A percentile compares a stretch with the other conserved stretches of the same genome.
Evolutionary conservation across 2,888 invertebrate genomes (phyloP).

Genomic region (Adelphocoris suturalis): DNA sequence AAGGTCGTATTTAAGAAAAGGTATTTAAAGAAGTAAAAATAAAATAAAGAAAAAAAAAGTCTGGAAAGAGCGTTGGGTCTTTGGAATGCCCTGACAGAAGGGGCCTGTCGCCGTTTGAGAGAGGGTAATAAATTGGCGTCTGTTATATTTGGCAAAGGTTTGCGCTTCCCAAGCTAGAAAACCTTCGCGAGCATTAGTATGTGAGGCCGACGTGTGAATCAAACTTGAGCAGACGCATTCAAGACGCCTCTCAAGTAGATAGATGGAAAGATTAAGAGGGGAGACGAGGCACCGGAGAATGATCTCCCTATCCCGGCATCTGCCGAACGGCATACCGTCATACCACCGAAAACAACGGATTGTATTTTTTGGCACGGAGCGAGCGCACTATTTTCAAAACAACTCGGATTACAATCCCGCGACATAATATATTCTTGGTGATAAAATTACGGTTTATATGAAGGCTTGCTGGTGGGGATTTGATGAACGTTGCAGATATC

Average conservation of each 20-base stretch:
- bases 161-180: conserved; percentile 58
- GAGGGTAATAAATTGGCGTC: conserved; percentile 67
- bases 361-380: conserved; percentile 14
- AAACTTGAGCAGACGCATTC: conserved; percentile 59
- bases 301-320: conserved; percentile 14
- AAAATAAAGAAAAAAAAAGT: conserved; percentile 57
- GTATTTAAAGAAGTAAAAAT: conserved; percentile 68
- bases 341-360: background rate
- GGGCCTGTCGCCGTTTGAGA: conserved; percentile 62
- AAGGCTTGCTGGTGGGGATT: too few species aligned
- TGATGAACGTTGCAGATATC: too few species aligned
- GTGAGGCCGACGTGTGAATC: conserved; percentile 64
- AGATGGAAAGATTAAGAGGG: conserved; percentile 62
- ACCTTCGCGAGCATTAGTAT: conserved; percentile 58
- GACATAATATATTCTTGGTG: too few species aligned
- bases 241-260: conserved; percentile 47
- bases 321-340: conserved; percentile 32
- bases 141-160: conserved; percentile 71
- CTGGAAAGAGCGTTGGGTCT: background rate
- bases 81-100: conserved; percentile 58
- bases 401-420: background rate
- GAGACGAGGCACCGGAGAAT: background rate
- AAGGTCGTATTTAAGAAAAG: conserved; percentile 69
- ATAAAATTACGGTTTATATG: too few species aligned
- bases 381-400: conserved; percentile 14